Evolutionary conservation across 2,113 vertebrate species (phyloP).

Genomic region (Loxodonta africana): DNA sequence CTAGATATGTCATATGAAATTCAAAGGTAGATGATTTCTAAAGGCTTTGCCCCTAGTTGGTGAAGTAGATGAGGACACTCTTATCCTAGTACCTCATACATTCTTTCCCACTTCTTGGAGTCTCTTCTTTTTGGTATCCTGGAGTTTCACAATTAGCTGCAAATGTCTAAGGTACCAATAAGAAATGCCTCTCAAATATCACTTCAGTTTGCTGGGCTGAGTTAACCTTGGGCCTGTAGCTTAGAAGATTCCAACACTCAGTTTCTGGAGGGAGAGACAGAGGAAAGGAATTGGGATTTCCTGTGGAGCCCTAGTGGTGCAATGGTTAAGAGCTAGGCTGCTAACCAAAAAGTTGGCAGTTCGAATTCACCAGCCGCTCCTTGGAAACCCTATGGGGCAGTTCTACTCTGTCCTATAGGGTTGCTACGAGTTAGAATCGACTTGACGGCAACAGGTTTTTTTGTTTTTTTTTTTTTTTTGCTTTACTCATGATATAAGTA

Average conservation of each 20-base stretch:
- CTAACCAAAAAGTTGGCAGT: too few species aligned
- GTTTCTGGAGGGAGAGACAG: background rate
- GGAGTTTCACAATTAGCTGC: background rate
- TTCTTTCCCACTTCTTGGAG: background rate
- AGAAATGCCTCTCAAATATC: background rate
- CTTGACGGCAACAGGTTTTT: too few species aligned
- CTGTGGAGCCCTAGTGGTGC: too few species aligned
- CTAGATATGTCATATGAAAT: background rate
- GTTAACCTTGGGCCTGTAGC: background rate
- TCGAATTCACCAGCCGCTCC: too few species aligned
- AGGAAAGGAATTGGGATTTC: background rate
- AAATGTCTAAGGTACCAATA: background rate
- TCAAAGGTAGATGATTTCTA: background rate
- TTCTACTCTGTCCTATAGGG: too few species aligned
- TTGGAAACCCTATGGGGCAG: too few species aligned
- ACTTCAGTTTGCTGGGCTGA: background rate
- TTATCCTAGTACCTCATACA: background rate
- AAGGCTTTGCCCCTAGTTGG: background rate
- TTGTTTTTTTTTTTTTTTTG: background rate
- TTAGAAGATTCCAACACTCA: background rate
- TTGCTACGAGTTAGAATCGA: too few species aligned
- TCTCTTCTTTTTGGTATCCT: background rate
- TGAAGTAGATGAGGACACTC: background rate
- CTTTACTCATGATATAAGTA: rapidly evolving
- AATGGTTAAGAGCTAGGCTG: too few species aligned